phyloP scores from a whole-genome alignment of 2,113 vertebrate species.

The Oostethus manadensis region DNA sequence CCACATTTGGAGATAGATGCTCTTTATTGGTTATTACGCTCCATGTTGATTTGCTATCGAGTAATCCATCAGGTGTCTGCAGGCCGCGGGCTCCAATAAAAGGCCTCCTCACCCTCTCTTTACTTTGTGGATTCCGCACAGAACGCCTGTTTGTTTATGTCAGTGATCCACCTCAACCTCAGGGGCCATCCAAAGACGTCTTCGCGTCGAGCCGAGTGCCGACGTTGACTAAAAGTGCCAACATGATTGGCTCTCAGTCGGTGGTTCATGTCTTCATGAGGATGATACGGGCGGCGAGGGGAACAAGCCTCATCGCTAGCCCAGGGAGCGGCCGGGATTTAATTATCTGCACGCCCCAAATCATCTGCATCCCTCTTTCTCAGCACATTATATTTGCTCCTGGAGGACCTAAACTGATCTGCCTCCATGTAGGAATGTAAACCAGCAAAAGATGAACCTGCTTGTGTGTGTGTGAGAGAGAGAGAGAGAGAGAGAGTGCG shows the following conservation, averaged over 20 bases:
- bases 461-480: constrained; percentile 10
- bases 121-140: too few species aligned
- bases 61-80: too few species aligned
- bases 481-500: constrained; percentile 7
- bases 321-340: constrained; percentile 65
- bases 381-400: constrained; percentile 61
- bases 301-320: constrained; percentile 68
- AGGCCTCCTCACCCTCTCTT: too few species aligned
- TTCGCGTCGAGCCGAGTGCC: constrained; percentile 11
- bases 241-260: constrained; percentile 41
- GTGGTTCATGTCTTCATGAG: constrained; percentile 46
- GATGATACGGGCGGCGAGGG: constrained; percentile 51
- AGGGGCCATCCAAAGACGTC: too few species aligned
- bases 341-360: constrained; percentile 63
- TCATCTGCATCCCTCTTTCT: constrained; percentile 47
- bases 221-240: constrained; percentile 20
- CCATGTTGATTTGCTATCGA: too few species aligned
- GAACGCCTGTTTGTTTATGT: too few species aligned
- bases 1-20: too few species aligned
- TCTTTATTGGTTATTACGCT: too few species aligned
- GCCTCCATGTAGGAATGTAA: constrained; percentile 29
- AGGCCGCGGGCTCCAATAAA: too few species aligned
- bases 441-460: constrained; percentile 35
- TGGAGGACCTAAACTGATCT: constrained; percentile 47
- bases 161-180: too few species aligned